phyloP scores from a whole-genome alignment of 1,140 invertebrate species.

The Berghia stephanieae region DNA sequence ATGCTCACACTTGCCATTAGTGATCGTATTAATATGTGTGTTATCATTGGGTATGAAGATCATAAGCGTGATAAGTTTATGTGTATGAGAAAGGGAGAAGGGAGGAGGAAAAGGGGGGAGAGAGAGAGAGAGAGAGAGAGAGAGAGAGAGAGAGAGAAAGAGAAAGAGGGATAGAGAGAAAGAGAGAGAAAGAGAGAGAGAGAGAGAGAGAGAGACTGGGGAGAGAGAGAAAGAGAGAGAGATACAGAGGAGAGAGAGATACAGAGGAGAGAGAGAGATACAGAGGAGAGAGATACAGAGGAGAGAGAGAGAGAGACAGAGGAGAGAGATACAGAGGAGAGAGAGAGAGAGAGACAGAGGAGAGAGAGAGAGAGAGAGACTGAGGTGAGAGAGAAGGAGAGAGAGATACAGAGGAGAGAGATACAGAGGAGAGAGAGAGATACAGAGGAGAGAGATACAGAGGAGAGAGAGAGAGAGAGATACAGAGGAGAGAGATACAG shows the following conservation, averaged over 20 bases:
- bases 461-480: background rate
- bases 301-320: background rate
- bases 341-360: background rate
- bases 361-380: background rate
- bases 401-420: background rate
- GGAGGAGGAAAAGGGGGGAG: background rate
- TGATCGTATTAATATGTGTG: too few relatives aligned
- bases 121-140: background rate
- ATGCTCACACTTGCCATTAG: too few relatives aligned
- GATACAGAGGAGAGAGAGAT: background rate
- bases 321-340: background rate
- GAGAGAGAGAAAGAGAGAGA: background rate
- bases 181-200: background rate
- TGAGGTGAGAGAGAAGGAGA: background rate
- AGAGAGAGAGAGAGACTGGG: background rate
- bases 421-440: background rate
- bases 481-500: background rate
- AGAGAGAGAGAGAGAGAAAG: constrained; percentile 3
- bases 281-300: background rate
- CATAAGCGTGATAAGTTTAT: too few relatives aligned
- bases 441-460: background rate
- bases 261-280: background rate
- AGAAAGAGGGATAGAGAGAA: background rate
- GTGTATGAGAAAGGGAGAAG: background rate
- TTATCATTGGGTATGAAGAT: too few relatives aligned